Evolutionary conservation across 2,797 vertebrate species (phyloP), one percentile per base, ranked within the genome.

Genomic region (Ambastaia sidthimunki): DNA sequence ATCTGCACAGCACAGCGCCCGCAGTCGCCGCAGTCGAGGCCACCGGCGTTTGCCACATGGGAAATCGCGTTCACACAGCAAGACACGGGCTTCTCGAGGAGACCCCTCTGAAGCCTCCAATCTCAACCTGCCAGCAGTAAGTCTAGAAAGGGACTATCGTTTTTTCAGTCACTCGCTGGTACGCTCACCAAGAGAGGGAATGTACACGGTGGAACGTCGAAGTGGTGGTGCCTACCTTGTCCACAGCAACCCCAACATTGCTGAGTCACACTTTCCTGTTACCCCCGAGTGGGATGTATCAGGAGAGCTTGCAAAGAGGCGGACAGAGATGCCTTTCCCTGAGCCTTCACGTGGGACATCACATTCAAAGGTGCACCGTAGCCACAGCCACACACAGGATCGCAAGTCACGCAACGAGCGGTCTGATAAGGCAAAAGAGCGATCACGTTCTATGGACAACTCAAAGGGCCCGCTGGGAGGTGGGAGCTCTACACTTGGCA

Each of bases 361-460:
- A 82, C 96, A 99, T 89, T 98, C 97, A 52, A 96, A 95, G 89
- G 98, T 99, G 80, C 98, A 99, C 89, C 95, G 98, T 85, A 99
- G 98, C 91, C 98, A 99, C 93, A 99, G 98, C 94, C 98, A 99
- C 94, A 99, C 97, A 82, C 98, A 99, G 90, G 98, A 99, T 90
- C 95, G 98, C 88, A 95, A 98, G 87, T 99, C 98, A 0, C 95
- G 98, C 78, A 97, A 98, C 7, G 98, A 99, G 89, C 91, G 97
- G 78, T 94, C 96, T 50, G 96, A 92, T 92, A 98, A 99, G 88
- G 96, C 98, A 86, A 99, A 99, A 92, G 98, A 99, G 87, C 93
- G 98, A 71, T 99, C 98, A 81, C 95, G 98, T 77, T 99, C 98
- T 3, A 99, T 99, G 98, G 98, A 99, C 90, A 99, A 99, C 89